Evolutionary conservation across 1,140 invertebrate genomes (phyloP), one percentile per base, ranked within the genome.

Genomic region (Drosophila nigromelanica): DNA sequence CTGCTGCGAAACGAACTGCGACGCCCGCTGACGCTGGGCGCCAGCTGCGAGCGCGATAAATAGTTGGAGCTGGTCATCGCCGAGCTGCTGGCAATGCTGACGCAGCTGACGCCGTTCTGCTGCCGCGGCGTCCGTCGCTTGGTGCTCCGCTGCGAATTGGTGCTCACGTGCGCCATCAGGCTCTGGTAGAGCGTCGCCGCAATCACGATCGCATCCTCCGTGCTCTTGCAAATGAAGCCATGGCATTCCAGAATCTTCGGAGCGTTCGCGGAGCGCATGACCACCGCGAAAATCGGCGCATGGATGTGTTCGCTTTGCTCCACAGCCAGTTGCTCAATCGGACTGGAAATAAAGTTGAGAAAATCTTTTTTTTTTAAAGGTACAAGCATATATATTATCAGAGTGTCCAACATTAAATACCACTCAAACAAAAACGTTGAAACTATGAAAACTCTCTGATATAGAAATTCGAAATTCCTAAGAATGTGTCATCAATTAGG

Each of bases 121-220:
- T 93, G 96, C 90, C 93, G 94, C 51, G 92, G 94, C 21, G 94
- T 93, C 12, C 89, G 89, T 50, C 93, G 93, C 60, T 93, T 93
- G 11, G 86, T 90, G 64, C 78, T 91, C 4, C 89, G 62, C 30
- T 90, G 68, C 18, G 90, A 89, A 45, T 72, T 90, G 91, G 87
- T 80, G 78, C 89, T 91, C 93, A 98, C 95, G 89, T 97, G 96
- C 24, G 95, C 94, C 91, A 98, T 94, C 51, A 98, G 92, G 0
- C 96, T 96, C 90, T 97, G 96, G 92, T 98, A 98, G 47, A 98
- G 93, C 54, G 97, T 98, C 6, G 97, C 97, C 1, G 97, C 97
- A 62, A 98, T 96, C 0, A 97, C 96, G 30, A 98, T 96, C 21
- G 97, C 97, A 90, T 98, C 97, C 92, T 98, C 97, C 11, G 96